Base-by-base conservation (phyloP, 2,888 invertebrate species). In the Pristionchus japonicus region DNA sequence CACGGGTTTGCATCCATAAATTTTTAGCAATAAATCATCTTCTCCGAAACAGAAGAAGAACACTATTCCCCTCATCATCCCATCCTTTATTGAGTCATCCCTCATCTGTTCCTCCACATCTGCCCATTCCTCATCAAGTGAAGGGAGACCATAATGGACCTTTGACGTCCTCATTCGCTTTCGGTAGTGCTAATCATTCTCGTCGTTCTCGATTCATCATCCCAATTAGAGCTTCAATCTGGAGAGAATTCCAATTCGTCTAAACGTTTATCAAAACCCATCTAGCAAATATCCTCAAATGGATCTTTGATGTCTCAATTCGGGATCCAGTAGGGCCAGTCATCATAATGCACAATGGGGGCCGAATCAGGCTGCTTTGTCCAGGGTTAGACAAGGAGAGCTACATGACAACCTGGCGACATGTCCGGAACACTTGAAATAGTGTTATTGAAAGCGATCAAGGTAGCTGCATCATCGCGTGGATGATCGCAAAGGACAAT, bases 141-240 rank as follows among this genome's bases (percentile, higher is more conserved):
- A n/a, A n/a, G n/a, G n/a, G 70, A 74, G 40, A 11, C 70, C 70
- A 74, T 67, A 67, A 67, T 67, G 67, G 40, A 74, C 70, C 40
- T 20, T 23, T 74, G 70, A 40, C 40, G 70, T 15, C 70, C 40
- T 11, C 27, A 23, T 20, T 13, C 34, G 17, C 4, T 31, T 15
- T 34, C 31, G 27, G 64, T 20, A 31, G 64, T 74, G 23, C 70
- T 40, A 74, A 23, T 1, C 70, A 7, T 40, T 74, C 17, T 74
- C 9, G 17, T 74, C 40, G 40, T 74, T 37, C 37, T 23, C 4
- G 27, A 0, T 34, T 27, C 61, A n/a, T n/a, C n/a, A n/a, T n/a
- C n/a, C n/a, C n/a, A n/a, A n/a, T n/a, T n/a, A n/a, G n/a, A n/a
- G n/a, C n/a, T n/a, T n/a, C n/a, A n/a, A n/a, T n/a, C n/a, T n/a